phyloP scores from a whole-genome alignment of 2,113 vertebrate genomes.

The Lycaon pictus region DNA sequence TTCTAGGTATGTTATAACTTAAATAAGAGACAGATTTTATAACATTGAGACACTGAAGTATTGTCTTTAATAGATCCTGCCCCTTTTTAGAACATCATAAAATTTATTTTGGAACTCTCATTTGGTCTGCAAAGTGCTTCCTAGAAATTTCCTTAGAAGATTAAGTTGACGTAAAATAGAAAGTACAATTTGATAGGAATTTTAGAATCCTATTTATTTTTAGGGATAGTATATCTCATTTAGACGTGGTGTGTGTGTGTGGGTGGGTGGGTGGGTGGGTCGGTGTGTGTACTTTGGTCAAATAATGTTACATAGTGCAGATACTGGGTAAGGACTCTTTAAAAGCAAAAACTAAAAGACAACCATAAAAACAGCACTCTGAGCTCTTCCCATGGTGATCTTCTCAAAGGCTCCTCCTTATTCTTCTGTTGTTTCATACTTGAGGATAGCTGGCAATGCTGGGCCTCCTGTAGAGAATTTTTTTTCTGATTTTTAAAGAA shows the following conservation, averaged over 20 bases:
- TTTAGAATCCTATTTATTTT: not conserved
- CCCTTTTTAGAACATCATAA: not conserved
- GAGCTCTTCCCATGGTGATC: not conserved
- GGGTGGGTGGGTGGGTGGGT: no score
- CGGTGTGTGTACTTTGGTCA: not conserved
- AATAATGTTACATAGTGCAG: not conserved
- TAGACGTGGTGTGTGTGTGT: not conserved
- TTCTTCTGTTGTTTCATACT: not conserved
- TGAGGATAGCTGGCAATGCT: no score
- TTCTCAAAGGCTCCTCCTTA: not conserved
- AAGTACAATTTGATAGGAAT: not conserved
- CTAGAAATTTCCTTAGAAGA: conserved; percentile 34
- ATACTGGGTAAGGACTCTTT: not conserved
- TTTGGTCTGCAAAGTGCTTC: conserved; percentile 19
- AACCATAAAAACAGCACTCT: not conserved
- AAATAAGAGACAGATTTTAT: conserved; percentile 31
- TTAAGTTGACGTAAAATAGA: conserved; percentile 36
- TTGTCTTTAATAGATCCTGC: conserved; percentile 24
- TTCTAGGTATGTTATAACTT: not conserved
- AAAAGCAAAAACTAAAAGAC: not conserved
- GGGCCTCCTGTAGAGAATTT: not conserved
- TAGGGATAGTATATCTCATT: not conserved
- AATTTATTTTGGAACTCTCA: conserved; percentile 35
- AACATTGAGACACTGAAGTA: not conserved
- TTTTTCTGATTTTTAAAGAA: not conserved